Base-by-base conservation (phyloP, 2,888 invertebrate genomes). In the Flabesymbios commensalis region DNA sequence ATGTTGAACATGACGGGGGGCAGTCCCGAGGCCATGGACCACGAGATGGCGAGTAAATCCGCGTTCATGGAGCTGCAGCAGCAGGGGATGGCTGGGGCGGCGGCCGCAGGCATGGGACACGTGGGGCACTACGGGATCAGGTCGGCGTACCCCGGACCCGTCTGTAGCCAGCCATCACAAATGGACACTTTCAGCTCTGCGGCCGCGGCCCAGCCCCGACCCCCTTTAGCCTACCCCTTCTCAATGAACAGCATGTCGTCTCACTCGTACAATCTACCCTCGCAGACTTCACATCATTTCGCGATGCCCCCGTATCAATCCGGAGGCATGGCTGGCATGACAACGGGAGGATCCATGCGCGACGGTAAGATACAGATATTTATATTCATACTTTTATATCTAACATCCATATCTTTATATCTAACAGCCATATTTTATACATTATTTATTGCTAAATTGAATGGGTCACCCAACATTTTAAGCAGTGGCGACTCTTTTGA, bases 91-190 rank as follows among this genome's bases (percentile, higher is more conserved):
- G 45, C n/a, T 10, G 45, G 45, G n/a, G 22, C 22, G 45, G 45
- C n/a, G 7, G 17, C 45, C 17, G 17, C 45, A 7, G 45, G 45
- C 14, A n/a, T 45, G 45, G 7, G n/a, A 7, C 45, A 45, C 45
- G n/a, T n/a, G n/a, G 45, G 45, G 24, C 45, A 45, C 45, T 45
- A 45, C 45, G n/a, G n/a, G 45, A 45, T 45, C 45, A 14, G 45
- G 45, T 45, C 45, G 45, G 10, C 45, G 17, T 45, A 45, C 24
- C 45, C 45, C 17, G n/a, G n/a, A n/a, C n/a, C n/a, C n/a, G n/a
- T n/a, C n/a, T n/a, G n/a, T n/a, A n/a, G 17, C 45, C 45, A 45
- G 24, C 45, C 10, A 10, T 10, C 17, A 10, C 45, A 45, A 24
- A 45, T 45, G 45, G 45, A 45, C 45, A 45, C 22, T 14, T 14